These are phyloP conservation scores for Calliphora vomitoria DNA, from an alignment of 2,888 invertebrate genomes.

Conservation along the genomic window DNA sequence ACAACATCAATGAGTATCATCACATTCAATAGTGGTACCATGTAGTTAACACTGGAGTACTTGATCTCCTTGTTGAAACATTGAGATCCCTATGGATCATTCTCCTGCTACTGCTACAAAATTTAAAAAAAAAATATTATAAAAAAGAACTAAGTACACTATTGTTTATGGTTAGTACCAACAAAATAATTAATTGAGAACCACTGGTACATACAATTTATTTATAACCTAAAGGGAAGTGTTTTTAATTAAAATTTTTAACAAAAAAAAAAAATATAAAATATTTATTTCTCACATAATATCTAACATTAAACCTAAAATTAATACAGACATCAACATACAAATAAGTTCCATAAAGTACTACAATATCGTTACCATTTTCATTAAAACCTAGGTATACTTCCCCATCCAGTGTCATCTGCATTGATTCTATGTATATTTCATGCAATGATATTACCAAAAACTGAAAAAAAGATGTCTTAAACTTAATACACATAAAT, in stretches of 20 bases:
- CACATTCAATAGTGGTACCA: no score
- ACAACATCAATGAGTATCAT: no score
- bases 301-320: no score
- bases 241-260: neutral
- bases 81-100: no score
- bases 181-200: neutral
- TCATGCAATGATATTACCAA: neutral
- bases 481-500: neutral
- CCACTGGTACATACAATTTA: neutral
- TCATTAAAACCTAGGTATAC: neutral
- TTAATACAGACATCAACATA: no score
- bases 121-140: no score
- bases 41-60: no score
- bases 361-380: no score
- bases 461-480: neutral
- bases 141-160: no score
- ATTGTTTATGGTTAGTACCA: neutral
- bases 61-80: no score
- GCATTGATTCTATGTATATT: slow-evolving; percentile 22
- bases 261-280: neutral
- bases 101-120: no score
- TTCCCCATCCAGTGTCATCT: slow-evolving; percentile 19
- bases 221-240: neutral
- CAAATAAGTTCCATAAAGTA: no score
- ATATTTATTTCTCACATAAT: neutral